These are phyloP conservation scores for Cololabis saira DNA, from an alignment of 2,113 vertebrate genomes.

Conservation along the genomic window DNA sequence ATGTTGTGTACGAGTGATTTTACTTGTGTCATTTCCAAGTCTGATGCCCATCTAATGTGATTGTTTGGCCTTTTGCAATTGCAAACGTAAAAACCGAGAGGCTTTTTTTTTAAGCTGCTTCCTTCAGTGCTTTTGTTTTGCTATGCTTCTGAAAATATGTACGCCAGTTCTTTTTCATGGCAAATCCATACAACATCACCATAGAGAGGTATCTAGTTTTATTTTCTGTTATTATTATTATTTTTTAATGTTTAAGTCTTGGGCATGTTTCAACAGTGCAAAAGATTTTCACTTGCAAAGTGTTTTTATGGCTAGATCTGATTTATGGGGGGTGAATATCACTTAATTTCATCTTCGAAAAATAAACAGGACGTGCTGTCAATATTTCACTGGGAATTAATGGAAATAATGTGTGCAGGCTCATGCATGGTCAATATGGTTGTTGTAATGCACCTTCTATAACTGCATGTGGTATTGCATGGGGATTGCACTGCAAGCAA, in stretches of 20 bases:
- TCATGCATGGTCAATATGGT: constrained; percentile 57
- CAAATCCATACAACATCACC: neutral
- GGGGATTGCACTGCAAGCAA: constrained; percentile 65
- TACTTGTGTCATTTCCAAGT: constrained; percentile 28
- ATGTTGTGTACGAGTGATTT: constrained; percentile 10
- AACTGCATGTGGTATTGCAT: constrained; percentile 77
- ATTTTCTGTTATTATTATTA: neutral
- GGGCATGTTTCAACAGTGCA: neutral
- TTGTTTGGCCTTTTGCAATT: constrained; percentile 46
- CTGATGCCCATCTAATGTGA: constrained; percentile 38
- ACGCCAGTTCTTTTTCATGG: constrained; percentile 37
- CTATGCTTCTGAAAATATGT: neutral
- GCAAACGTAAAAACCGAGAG: constrained; percentile 26
- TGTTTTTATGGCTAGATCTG: neutral
- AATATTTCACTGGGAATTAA: constrained; percentile 17
- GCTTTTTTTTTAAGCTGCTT: neutral
- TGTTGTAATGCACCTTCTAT: constrained; percentile 64
- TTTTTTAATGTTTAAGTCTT: constrained; percentile 6
- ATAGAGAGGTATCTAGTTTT: neutral
- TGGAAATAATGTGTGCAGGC: constrained; percentile 13
- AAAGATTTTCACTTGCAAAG: neutral
- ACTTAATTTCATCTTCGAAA: constrained; percentile 1
- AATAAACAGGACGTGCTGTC: neutral
- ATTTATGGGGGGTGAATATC: constrained; percentile 2
- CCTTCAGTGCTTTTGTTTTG: constrained; percentile 35